Conservation (phyloP, 2,113 vertebrate species). For the Xiphias gladius region DNA sequence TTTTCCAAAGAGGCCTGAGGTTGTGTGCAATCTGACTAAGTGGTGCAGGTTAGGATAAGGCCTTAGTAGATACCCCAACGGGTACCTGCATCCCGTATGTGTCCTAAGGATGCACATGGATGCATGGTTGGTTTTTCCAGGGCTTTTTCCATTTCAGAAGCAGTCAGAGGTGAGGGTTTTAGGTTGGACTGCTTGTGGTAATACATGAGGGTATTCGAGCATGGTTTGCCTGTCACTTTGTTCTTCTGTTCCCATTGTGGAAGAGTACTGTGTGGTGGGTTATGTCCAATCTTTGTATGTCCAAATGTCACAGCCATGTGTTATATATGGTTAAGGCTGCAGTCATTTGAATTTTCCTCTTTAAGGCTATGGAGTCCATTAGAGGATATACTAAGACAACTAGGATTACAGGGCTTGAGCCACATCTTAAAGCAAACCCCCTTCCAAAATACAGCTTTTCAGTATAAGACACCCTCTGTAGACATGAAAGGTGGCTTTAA, state of each 20-base stretch:
- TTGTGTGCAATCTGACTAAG: not conserved
- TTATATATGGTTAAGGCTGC: conserved; percentile 5
- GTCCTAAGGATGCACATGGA: not conserved
- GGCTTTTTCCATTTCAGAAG: conserved; percentile 1
- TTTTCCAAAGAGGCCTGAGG: not conserved
- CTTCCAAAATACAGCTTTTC: not conserved
- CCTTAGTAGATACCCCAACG: not conserved
- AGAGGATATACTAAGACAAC: not conserved
- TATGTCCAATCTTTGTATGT: not conserved
- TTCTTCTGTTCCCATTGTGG: not conserved
- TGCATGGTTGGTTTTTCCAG: not conserved
- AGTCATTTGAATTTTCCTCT: conserved; percentile 20
- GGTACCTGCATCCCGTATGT: not conserved
- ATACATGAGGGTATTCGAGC: conserved; percentile 2
- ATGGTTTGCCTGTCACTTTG: conserved; percentile 9
- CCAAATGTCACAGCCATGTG: not conserved
- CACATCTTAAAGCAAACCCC: not conserved
- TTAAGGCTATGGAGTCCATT: not conserved
- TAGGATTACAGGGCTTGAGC: conserved; percentile 12
- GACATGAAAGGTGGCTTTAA: conserved; percentile 2
- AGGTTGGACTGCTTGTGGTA: not conserved
- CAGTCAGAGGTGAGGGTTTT: conserved; percentile 3
- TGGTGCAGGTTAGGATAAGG: not conserved
- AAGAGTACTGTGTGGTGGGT: not conserved
- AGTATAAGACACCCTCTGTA: not conserved